These are phyloP conservation scores for Laticauda laticaudata DNA, from an alignment of 2,113 vertebrate species.

Conservation along the genomic window DNA sequence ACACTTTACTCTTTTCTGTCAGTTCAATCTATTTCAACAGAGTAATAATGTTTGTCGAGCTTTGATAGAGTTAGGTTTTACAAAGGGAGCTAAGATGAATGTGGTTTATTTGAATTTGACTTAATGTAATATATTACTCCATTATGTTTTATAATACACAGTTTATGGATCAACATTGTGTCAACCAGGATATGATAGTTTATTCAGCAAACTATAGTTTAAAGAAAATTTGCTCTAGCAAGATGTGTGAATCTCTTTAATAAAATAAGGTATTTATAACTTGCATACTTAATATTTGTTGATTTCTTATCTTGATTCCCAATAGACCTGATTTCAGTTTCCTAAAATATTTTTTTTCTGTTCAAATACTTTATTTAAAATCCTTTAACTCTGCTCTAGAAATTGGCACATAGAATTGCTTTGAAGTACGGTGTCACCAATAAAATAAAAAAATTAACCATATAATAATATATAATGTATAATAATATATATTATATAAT, in stretches of 20 bases:
- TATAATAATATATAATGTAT: too few relatives aligned
- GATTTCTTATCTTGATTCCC: background rate
- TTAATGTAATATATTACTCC: background rate
- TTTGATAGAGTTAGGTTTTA: background rate
- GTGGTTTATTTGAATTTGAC: background rate
- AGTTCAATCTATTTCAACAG: background rate
- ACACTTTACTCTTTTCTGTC: background rate
- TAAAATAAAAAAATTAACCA: background rate
- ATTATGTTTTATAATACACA: background rate
- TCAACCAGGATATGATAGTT: background rate
- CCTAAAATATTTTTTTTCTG: background rate
- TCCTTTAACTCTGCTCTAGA: background rate
- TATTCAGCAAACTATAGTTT: background rate
- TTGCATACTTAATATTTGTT: background rate
- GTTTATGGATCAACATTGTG: background rate
- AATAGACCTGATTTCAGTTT: background rate
- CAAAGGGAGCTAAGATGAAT: background rate
- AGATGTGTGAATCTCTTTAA: background rate
- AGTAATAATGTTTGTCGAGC: background rate
- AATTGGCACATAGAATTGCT: background rate
- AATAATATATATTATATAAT: too few relatives aligned
- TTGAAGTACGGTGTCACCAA: background rate
- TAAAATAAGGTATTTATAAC: background rate
- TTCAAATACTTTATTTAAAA: background rate
- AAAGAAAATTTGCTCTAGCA: background rate